phyloP scores from a whole-genome alignment of 2,888 invertebrate genomes.

The Cosmia trapezina region DNA sequence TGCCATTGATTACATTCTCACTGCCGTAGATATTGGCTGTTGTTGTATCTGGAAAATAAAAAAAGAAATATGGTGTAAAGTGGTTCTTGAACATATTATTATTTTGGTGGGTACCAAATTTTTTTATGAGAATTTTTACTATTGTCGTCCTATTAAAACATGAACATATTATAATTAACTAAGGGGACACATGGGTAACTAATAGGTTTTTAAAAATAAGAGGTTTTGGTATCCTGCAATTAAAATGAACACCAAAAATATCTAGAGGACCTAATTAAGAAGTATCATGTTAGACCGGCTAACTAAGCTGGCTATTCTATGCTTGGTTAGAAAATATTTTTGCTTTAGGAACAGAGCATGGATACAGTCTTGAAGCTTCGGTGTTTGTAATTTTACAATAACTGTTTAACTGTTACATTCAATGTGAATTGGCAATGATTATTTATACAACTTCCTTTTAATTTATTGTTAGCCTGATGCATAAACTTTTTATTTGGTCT shows the following conservation, averaged over 20 bases:
- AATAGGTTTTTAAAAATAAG: neutral
- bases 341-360: neutral
- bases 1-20: constrained; percentile 69
- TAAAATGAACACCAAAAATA: neutral
- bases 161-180: no score
- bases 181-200: neutral
- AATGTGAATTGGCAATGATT: neutral
- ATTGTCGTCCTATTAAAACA: neutral
- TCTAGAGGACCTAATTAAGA: neutral
- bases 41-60: constrained; percentile 61
- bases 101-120: no score
- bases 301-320: neutral
- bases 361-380: no score
- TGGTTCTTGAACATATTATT: neutral
- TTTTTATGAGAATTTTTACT: neutral
- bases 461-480: neutral
- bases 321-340: neutral
- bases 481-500: no score
- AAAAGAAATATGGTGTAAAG: neutral
- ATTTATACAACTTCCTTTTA: neutral
- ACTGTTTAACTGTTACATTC: neutral
- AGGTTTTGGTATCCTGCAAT: neutral
- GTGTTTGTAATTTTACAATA: neutral
- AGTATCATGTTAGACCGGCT: neutral
- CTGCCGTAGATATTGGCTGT: constrained; percentile 68